Percentiles rank a stretch among this genome's conserved stretches.
Conservation (phyloP, 2,113 vertebrate species). For the Cynoglossus semilaevis region DNA sequence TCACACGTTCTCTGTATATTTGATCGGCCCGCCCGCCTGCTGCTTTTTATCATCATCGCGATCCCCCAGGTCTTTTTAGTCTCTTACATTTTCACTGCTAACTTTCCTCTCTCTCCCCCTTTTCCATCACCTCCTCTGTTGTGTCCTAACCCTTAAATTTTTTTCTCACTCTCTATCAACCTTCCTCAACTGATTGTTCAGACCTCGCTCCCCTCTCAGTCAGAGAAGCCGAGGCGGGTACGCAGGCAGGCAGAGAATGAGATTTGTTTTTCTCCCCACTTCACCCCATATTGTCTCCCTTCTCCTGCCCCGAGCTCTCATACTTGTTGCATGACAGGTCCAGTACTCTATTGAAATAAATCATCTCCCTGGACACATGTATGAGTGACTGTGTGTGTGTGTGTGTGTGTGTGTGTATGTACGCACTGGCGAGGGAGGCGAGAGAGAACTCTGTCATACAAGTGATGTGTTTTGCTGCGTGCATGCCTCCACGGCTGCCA, state of each 20-base stretch:
- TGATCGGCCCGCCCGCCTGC: neutral
- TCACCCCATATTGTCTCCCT: conserved; percentile 42
- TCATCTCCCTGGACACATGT: conserved; percentile 49
- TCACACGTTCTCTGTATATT: neutral
- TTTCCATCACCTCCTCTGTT: neutral
- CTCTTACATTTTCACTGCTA: conserved; percentile 6
- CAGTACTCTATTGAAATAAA: conserved; percentile 60
- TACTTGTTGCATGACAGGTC: conserved; percentile 68
- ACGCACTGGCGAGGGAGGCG: conserved; percentile 13
- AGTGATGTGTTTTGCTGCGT: conserved; percentile 54
- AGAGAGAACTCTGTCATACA: conserved; percentile 46
- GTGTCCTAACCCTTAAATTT: conserved; percentile 14
- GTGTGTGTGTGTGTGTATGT: conserved; percentile 9
- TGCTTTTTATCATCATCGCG: conserved; percentile 13
- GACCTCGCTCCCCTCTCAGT: conserved; percentile 38
- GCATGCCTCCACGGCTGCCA: conserved; percentile 50
- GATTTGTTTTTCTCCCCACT: conserved; percentile 62
- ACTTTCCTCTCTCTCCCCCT: neutral
- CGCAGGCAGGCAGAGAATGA: conserved; percentile 49
- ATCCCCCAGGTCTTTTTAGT: neutral
- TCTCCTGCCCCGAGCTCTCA: conserved; percentile 47
- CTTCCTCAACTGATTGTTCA: conserved; percentile 31
- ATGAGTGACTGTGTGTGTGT: conserved; percentile 1
- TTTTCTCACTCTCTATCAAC: neutral
- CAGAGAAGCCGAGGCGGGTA: conserved; percentile 19